Percentiles rank a stretch among this genome's conserved stretches.
Evolutionary conservation across 1,140 invertebrate species (phyloP).

Genomic region (Calosoma granatense): DNA sequence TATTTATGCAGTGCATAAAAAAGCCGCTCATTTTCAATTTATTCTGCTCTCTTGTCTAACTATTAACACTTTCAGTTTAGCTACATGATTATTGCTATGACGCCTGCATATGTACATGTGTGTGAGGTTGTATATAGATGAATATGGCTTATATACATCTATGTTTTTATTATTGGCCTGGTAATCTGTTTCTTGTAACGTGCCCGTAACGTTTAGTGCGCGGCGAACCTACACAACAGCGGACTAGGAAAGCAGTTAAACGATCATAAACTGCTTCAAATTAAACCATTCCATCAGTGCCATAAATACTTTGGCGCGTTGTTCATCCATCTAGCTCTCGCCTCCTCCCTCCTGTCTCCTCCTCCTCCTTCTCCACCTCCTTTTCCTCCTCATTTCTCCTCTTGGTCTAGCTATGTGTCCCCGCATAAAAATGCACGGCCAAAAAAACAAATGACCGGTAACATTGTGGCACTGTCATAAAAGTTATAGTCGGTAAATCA

Average conservation of each 20-base stretch:
- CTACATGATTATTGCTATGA: background rate
- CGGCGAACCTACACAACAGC: conserved; percentile 4
- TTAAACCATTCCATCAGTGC: conserved; percentile 4
- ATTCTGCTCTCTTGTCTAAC: too few relatives aligned
- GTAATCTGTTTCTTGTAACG: conserved; percentile 9
- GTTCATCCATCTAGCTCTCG: background rate
- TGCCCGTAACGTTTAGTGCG: background rate
- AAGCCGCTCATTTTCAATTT: too few relatives aligned
- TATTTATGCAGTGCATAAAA: too few relatives aligned
- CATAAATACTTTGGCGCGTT: conserved; percentile 4
- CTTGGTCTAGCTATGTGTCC: too few relatives aligned
- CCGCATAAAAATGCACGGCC: background rate
- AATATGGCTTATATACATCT: background rate
- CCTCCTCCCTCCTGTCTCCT: too few relatives aligned
- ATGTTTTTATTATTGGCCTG: background rate
- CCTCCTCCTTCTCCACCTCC: too few relatives aligned
- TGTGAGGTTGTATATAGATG: background rate
- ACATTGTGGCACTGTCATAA: conserved; percentile 4
- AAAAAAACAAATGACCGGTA: conserved; percentile 1
- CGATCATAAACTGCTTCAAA: conserved; percentile 2
- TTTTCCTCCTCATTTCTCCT: too few relatives aligned
- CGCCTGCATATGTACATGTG: background rate
- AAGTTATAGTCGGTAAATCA: conserved; percentile 7
- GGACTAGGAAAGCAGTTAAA: conserved; percentile 6
- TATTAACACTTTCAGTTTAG: too few relatives aligned